phyloP scores from a whole-genome alignment of 2,113 vertebrate genomes.

The Hemiscyllium ocellatum region DNA sequence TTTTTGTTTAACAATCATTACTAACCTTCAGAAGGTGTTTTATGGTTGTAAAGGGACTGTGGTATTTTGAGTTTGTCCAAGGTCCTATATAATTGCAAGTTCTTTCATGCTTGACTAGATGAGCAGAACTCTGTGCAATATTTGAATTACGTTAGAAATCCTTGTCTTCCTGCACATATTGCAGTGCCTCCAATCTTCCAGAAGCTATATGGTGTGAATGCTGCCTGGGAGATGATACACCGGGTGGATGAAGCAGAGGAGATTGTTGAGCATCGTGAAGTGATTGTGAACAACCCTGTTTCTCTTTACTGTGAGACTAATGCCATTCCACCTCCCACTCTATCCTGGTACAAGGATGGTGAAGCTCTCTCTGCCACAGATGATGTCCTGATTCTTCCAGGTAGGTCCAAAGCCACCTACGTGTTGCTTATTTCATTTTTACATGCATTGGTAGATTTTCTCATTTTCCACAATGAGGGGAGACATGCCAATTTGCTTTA shows the following conservation, averaged over 20 bases:
- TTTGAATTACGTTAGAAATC: neutral
- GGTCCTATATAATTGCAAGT: neutral
- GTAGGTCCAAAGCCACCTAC: conserved; percentile 48
- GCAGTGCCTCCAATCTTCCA: conserved; percentile 83
- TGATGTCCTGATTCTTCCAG: conserved; percentile 63
- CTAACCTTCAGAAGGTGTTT: neutral
- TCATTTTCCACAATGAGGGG: neutral
- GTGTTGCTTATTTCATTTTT: neutral
- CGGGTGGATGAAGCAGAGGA: conserved; percentile 51
- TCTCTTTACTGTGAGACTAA: conserved; percentile 73
- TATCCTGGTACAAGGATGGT: conserved; percentile 75
- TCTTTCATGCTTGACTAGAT: neutral
- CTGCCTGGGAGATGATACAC: conserved; percentile 56
- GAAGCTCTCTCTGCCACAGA: conserved; percentile 56
- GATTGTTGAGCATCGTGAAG: conserved; percentile 62
- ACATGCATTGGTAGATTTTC: neutral
- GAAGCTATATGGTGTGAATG: conserved; percentile 53
- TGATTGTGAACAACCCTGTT: conserved; percentile 63
- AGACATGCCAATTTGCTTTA: neutral
- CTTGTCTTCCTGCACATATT: neutral
- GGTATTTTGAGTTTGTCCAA: neutral
- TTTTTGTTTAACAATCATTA: neutral
- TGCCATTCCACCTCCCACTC: conserved; percentile 63
- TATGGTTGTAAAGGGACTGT: neutral
- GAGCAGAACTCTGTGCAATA: neutral